Evolutionary conservation across 2,797 vertebrate genomes (phyloP).

Genomic region (Eulemur mongoz): DNA sequence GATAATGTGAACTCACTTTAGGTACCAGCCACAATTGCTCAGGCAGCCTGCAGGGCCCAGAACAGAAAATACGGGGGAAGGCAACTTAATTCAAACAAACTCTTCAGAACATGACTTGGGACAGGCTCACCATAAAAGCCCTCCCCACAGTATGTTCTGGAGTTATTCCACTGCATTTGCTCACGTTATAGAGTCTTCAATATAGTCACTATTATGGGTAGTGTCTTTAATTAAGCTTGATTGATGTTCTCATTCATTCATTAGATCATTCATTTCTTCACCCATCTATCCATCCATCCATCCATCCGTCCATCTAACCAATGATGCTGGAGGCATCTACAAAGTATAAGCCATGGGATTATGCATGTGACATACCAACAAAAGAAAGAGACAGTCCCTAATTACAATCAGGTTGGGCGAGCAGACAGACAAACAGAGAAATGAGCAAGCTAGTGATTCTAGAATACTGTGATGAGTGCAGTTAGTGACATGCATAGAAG

Average conservation of each 20-base stretch:
- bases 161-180: not conserved
- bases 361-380: not conserved
- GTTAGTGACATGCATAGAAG: not conserved
- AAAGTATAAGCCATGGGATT: not conserved
- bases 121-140: not conserved
- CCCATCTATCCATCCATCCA: not conserved
- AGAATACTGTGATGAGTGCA: not conserved
- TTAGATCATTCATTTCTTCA: not conserved
- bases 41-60: not conserved
- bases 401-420: not conserved
- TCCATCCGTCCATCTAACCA: not conserved
- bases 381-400: not conserved
- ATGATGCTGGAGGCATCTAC: not conserved
- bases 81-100: conserved; percentile 2
- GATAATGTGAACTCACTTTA: conserved; percentile 31
- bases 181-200: not conserved
- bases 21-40: not conserved
- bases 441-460: not conserved
- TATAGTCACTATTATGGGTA: too few relatives aligned
- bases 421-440: not conserved
- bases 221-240: not conserved
- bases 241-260: not conserved
- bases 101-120: not conserved
- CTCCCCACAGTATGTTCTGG: not conserved
- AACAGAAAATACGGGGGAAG: not conserved